phyloP scores from a whole-genome alignment of 2,888 invertebrate species.

The Automeris io region DNA sequence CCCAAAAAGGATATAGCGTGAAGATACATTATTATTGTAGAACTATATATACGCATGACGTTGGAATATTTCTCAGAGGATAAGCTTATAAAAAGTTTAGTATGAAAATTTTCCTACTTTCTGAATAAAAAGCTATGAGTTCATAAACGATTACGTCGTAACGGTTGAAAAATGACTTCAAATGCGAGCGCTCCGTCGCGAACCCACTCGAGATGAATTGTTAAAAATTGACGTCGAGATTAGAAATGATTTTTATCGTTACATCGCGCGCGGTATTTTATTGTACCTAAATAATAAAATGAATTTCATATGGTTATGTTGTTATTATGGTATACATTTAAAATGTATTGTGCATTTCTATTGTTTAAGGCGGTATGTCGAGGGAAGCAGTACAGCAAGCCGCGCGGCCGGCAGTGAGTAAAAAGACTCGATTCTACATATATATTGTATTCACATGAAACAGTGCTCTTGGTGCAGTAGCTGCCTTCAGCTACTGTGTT shows the following conservation, averaged over 20 bases:
- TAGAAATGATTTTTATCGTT: conserved; percentile 18
- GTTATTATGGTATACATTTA: too few relatives aligned
- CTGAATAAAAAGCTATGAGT: conserved; percentile 62
- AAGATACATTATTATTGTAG: too few relatives aligned
- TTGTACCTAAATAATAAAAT: neutral
- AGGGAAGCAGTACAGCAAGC: too few relatives aligned
- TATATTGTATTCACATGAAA: too few relatives aligned
- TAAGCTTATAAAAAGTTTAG: conserved; percentile 53
- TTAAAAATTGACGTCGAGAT: conserved; percentile 51
- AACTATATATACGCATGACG: conserved; percentile 9
- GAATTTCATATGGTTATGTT: too few relatives aligned
- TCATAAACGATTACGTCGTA: conserved; percentile 69
- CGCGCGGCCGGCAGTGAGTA: too few relatives aligned
- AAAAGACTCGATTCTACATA: too few relatives aligned
- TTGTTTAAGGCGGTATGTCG: too few relatives aligned
- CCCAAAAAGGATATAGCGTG: too few relatives aligned
- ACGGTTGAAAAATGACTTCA: conserved; percentile 65
- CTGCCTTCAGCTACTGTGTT: too few relatives aligned
- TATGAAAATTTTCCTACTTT: conserved; percentile 54
- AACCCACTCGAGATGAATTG: conserved; percentile 54
- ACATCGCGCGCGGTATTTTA: neutral
- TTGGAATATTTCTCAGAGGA: conserved; percentile 19
- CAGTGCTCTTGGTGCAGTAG: too few relatives aligned
- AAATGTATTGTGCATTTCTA: too few relatives aligned
- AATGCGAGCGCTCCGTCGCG: conserved; percentile 39